Evolutionary conservation across 2,888 invertebrate species (phyloP).

Genomic region (Parnassius orleans): DNA sequence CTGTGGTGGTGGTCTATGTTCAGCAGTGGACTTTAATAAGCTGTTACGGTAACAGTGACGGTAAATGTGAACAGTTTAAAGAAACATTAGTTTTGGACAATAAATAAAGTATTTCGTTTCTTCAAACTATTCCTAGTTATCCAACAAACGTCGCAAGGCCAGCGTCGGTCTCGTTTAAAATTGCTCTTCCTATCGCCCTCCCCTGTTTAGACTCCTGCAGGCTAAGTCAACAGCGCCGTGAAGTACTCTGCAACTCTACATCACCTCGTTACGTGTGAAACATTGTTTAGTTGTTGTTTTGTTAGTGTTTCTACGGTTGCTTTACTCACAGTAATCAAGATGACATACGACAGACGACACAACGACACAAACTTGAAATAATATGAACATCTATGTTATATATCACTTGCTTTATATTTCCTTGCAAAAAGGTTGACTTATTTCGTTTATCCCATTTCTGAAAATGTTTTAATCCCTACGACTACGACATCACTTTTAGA

Average conservation of each 20-base stretch:
- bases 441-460: too few species aligned
- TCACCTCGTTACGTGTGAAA: constrained; percentile 68
- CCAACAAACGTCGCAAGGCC: constrained; percentile 46
- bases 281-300: constrained; percentile 65
- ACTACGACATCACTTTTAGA: background rate
- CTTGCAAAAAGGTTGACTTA: too few species aligned
- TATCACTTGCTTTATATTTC: too few species aligned
- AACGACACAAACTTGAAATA: constrained; percentile 3
- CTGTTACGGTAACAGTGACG: too few species aligned
- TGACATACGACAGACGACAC: too few species aligned
- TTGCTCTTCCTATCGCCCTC: constrained; percentile 61
- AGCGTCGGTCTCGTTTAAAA: constrained; percentile 61
- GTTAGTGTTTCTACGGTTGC: constrained; percentile 52
- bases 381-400: background rate
- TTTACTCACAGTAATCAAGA: constrained; percentile 51
- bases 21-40: too few species aligned
- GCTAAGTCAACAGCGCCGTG: constrained; percentile 62
- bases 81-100: too few species aligned
- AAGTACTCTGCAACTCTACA: constrained; percentile 61
- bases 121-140: constrained; percentile 45
- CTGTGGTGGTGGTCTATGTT: too few species aligned
- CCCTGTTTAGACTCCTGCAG: constrained; percentile 50
- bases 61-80: too few species aligned
- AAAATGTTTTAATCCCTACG: too few species aligned
- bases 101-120: background rate